Base-by-base conservation (phyloP, 2,113 vertebrate genomes). In the Ariopsis seemanni region DNA sequence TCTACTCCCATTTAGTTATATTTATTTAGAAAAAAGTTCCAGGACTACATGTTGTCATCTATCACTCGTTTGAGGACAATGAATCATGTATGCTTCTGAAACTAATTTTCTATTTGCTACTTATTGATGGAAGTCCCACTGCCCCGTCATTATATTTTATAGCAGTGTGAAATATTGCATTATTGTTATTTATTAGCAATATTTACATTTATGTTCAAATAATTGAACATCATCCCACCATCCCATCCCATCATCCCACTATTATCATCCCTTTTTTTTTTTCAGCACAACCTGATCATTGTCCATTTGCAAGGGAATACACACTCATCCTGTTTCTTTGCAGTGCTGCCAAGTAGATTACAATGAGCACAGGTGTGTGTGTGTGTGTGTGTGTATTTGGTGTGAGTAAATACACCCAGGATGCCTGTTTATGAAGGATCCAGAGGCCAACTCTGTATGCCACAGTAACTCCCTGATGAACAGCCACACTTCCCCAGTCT, bases 361-460 rank as follows among this genome's bases (percentile, higher is more conserved):
- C 71, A 85, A 81, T 53, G 42, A 30, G 63, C 62, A 83, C 63
- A 83, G 81, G 58, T 83, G 42, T 42, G 42, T 42, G 42, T 42
- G 42, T 42, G 42, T 42, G 42, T 42, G 42, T 42, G 58, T 83
- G 62, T 83, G 62, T 52, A n/a, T 30, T 53, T 67, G 34, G 14
- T 27, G 7, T 82, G 53, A 71, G 53, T 71, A 82, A 87, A 87
- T 63, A 72, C 79, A 74, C 10, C 8, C 30, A 58, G 53, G 63
- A 69, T 48, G 27, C 2, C 30, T 42, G 75, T 5, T 57, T 57
- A 58, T 14, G 25, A 82, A 75, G 20, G 63, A 77, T 34, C 85
- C 53, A 81, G 62, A 81, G 63, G 69, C 86, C 25, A 17, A 42
- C 50, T 30, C 7, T 27, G 11, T 25, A 83, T 74, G 58, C 81